Percentiles rank a stretch among this genome's conserved stretches.
phyloP scores from a whole-genome alignment of 1,140 invertebrate species.

The Cheumatopsyche charites region DNA sequence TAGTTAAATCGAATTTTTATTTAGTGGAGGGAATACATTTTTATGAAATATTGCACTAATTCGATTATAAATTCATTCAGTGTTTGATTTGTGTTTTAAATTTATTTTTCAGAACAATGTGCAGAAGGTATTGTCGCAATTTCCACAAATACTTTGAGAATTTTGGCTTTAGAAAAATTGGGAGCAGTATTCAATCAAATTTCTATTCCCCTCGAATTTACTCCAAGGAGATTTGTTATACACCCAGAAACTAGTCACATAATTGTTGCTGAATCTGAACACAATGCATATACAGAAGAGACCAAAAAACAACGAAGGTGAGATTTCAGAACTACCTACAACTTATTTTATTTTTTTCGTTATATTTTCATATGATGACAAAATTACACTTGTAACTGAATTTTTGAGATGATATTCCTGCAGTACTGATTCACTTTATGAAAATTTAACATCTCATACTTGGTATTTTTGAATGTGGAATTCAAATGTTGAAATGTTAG shows the following conservation, averaged over 20 bases:
- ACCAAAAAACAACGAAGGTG: constrained; percentile 90
- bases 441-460: constrained; percentile 50
- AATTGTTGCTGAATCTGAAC: constrained; percentile 95
- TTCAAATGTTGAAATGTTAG: constrained; percentile 48
- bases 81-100: constrained; percentile 37
- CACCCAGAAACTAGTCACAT: constrained; percentile 93
- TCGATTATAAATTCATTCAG: not conserved
- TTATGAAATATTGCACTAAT: not conserved
- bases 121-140: constrained; percentile 99
- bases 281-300: constrained; percentile 97
- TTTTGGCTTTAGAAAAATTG: constrained; percentile 97
- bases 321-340: constrained; percentile 27
- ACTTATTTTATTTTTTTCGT: constrained; percentile 21
- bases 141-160: constrained; percentile 95
- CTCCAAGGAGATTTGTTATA: constrained; percentile 93
- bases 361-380: constrained; percentile 54
- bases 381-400: constrained; percentile 51
- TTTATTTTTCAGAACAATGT: constrained; percentile 82
- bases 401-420: constrained; percentile 45
- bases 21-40: constrained; percentile 40
- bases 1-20: constrained; percentile 32
- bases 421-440: constrained; percentile 53
- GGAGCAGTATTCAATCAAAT: constrained; percentile 99
- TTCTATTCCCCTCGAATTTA: constrained; percentile 90
- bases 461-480: too few relatives aligned